Evolutionary conservation across 1,140 invertebrate species (phyloP).

Genomic region (Steinernema khuongi): DNA sequence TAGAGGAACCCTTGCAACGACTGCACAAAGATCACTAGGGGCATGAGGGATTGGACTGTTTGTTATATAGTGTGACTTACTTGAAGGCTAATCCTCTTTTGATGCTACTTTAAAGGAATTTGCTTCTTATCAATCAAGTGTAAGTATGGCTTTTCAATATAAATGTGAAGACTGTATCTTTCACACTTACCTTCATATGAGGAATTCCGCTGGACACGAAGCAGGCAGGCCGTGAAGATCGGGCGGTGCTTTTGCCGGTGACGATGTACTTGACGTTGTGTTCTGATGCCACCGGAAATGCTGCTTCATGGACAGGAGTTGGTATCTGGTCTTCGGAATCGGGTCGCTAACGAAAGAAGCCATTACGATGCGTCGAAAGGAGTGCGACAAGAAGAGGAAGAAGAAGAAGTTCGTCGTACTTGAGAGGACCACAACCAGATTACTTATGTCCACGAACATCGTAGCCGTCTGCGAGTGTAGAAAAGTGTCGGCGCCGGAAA

Average conservation of each 20-base stretch:
- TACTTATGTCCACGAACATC: slow-evolving; percentile 38
- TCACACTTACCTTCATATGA: not conserved
- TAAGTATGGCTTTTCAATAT: no score
- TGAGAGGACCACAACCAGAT: slow-evolving; percentile 38
- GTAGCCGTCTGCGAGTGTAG: slow-evolving; percentile 26
- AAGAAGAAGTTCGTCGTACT: slow-evolving; percentile 43
- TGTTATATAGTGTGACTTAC: no score
- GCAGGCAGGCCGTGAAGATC: not conserved
- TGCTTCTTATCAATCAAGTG: not conserved
- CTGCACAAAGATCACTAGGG: no score
- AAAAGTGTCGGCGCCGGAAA: slow-evolving; percentile 34
- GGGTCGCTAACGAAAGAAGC: not conserved
- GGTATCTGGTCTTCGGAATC: not conserved
- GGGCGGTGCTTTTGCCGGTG: not conserved
- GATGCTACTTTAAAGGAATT: no score
- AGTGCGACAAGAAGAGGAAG: slow-evolving; percentile 37
- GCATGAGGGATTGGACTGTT: no score
- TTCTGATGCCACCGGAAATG: slow-evolving; percentile 9
- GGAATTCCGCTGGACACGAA: not conserved
- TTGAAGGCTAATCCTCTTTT: no score
- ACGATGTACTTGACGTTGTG: not conserved
- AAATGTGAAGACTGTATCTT: not conserved
- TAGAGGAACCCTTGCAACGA: no score
- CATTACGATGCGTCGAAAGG: slow-evolving; percentile 32
- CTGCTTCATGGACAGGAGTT: slow-evolving; percentile 25